phyloP scores from a whole-genome alignment of 2,888 invertebrate species.

The Cacoxenus indagator region DNA sequence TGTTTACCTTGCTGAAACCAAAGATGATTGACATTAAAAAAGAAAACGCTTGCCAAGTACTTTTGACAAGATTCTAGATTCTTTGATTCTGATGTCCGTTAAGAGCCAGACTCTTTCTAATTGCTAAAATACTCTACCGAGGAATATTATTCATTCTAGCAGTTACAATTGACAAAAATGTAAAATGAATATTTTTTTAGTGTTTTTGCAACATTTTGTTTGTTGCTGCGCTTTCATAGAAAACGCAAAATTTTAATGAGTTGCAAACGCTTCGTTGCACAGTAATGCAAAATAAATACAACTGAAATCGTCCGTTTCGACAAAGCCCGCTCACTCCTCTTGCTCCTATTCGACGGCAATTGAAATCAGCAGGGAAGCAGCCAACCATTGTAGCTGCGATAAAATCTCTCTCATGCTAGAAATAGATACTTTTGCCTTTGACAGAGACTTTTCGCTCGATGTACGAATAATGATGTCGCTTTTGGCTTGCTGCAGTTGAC shows the following conservation, averaged over 20 bases:
- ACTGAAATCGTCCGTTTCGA: constrained; percentile 29
- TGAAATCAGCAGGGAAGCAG: constrained; percentile 10
- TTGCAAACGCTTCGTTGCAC: constrained; percentile 55
- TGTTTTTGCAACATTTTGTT: background rate
- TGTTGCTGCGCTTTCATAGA: background rate
- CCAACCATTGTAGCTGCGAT: constrained; percentile 11
- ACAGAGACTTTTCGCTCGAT: constrained; percentile 3
- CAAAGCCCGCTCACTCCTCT: background rate
- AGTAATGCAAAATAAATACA: constrained; percentile 59
- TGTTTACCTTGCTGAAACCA: no score
- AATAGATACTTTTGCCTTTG: constrained; percentile 16
- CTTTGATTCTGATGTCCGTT: background rate
- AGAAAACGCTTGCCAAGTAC: no score
- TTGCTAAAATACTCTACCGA: background rate
- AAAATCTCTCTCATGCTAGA: no score
- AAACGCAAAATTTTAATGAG: constrained; percentile 53
- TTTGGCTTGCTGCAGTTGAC: constrained; percentile 47
- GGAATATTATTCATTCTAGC: background rate
- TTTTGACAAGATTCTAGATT: no score
- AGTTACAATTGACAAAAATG: background rate
- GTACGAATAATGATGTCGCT: constrained; percentile 9
- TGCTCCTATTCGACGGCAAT: background rate
- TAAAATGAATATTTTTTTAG: background rate
- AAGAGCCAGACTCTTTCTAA: background rate
- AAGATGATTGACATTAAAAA: no score